Base-by-base conservation (phyloP, 2,797 vertebrate species). In the Threskiornis aethiopicus region DNA sequence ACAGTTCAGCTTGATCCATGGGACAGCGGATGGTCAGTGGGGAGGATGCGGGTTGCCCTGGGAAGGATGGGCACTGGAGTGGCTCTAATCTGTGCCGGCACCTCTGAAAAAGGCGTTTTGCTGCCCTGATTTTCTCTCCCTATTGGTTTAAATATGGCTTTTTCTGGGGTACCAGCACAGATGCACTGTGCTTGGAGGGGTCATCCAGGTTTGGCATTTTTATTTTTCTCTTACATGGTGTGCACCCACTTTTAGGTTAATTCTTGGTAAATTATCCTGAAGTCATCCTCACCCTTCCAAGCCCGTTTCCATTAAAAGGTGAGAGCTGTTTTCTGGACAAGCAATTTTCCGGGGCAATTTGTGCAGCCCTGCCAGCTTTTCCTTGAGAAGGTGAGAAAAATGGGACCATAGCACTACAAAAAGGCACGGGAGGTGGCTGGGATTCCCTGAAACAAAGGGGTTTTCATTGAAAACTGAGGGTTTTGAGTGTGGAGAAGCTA, bases 181-280 rank as follows among this genome's bases (percentile, higher is more conserved):
- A 35, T 4, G 20, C 2, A 4, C 18, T 3, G 7, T 0, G 1
- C 13, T 54, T 35, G 14, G 26, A 57, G 16, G 8, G 5, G n/a
- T 47, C 33, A n/a, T 28, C 52, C 17, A 10, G 6, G 3, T 52
- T 25, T n/a, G 26, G 15, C 8, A 33, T 49, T 70, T 52, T 16
- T 44, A 6, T 71, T 62, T 59, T 73, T 46, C 31, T 62, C 29
- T 51, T 5, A 0, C 13, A n/a, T 21, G 0, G 0, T 5, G 1
- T 4, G 1, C 17, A 41, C 35, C 29, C 20, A 37, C 37, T 81
- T 81, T 19, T 44, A 76, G 8, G 39, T 69, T 64, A 64, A 62
- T 57, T 58, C 19, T 69, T 55, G 42, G 49, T 58, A 65, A 65
- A 19, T 59, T 41, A 52, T 41, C 52, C 13, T 16, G 8, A 44